Evolutionary conservation across 2,888 invertebrate species (phyloP), one percentile per base, ranked within the genome.

Genomic region (Automeris io): DNA sequence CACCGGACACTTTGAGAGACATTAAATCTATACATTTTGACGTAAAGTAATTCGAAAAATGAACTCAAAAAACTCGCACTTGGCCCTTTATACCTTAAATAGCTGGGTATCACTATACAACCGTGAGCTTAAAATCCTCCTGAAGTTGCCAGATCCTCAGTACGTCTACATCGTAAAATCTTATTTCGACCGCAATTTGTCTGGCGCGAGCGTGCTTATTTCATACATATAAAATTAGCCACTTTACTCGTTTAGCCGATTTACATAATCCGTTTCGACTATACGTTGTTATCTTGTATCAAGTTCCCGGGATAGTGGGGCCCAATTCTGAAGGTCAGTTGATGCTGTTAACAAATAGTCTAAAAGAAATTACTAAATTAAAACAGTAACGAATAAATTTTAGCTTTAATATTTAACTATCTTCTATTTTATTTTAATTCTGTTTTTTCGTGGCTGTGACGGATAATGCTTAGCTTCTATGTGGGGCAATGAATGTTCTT

Each of bases 101-200:
- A n/a, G n/a, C n/a, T n/a, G n/a, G n/a, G n/a, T n/a, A n/a, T n/a
- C n/a, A n/a, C n/a, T n/a, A n/a, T n/a, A n/a, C n/a, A n/a, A n/a
- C n/a, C n/a, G n/a, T n/a, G n/a, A n/a, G n/a, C n/a, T n/a, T n/a
- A n/a, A n/a, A n/a, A n/a, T n/a, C n/a, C n/a, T 37, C 37, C 41
- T 40, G 40, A 47, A 19, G 18, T 26, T 34, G n/a, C 5, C 13
- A 9, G 22, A 23, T 11, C 18, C 35, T 40, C 36, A 38, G 33
- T 39, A 40, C 26, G 55, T 51, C 51, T 51, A 45, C 39, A 34
- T 49, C 37, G 45, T 51, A 61, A 63, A 65, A 55, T 58, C 54
- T 63, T 61, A 59, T 57, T 48, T 50, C 41, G 39, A 39, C 43
- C 47, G 39, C 45, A 50, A 57, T 55, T 45, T 51, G 61, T 59